Base-by-base conservation (phyloP, 1,140 invertebrate species). In the Anthonomus grandis region DNA sequence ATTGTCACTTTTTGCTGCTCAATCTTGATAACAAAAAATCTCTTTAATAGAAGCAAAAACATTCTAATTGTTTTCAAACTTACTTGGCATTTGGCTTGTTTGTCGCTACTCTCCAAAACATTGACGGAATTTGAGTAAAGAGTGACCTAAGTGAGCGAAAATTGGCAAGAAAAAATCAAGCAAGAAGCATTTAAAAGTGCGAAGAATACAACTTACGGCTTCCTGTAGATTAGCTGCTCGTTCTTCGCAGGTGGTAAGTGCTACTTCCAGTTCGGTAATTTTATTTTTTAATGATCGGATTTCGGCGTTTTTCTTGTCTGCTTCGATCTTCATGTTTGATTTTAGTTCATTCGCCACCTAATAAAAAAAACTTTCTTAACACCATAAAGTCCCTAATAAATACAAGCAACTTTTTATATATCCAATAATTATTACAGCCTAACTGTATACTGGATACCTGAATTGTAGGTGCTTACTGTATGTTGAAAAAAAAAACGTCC, bases 1-100 rank as follows among this genome's bases (percentile, higher is more conserved):
- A 72, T 71, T 1, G 70, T 72, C 3, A 60, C 41, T 50, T 57
- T 63, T 57, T 71, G 70, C 37, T 68, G 68, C 13, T 67, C 44
- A 12, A 71, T 68, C 68, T 70, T 50, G 31, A 53, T 25, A 38
- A 56, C 46, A 39, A 9, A 53, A 51, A n/a, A n/a, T n/a, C n/a
- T 25, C 36, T 23, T 44, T 21, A 41, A 6, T 15, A n/a, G 19
- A 10, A 27, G n/a, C n/a, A 47, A 52, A 48, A 57, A 13, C 1
- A 4, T 52, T 2, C 34, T 41, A 13, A 37, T 27, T n/a, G 24
- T 42, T 24, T 22, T 49, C 9, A 36, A 44, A 19, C 22, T 48
- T 49, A 57, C 54, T 23, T 57, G 54, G n/a, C 15, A 15, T 17
- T 49, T 12, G 1, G 60, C 58, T 37, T 64, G 55, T 45, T 66